phyloP scores from a whole-genome alignment of 2,797 vertebrate genomes.

The Catharus ustulatus region DNA sequence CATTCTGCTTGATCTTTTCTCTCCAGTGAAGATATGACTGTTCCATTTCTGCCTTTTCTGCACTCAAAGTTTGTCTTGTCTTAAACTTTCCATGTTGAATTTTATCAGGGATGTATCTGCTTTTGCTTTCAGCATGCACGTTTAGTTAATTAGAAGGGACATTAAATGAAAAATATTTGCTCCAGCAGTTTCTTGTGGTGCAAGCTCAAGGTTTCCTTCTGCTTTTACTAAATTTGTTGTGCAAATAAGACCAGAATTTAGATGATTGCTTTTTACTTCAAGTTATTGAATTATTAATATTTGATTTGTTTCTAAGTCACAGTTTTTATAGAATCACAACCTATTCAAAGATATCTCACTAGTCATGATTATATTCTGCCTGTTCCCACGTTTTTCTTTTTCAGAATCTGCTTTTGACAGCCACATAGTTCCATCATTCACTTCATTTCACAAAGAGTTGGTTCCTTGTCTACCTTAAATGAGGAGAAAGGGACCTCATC shows the following conservation, averaged over 20 bases:
- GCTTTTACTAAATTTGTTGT: constrained; percentile 5
- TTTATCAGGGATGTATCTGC: background rate
- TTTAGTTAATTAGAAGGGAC: constrained; percentile 21
- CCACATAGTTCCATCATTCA: background rate
- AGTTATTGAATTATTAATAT: background rate
- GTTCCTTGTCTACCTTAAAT: background rate
- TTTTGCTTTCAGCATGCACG: background rate
- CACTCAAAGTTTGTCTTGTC: background rate
- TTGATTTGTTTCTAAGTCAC: constrained; percentile 32
- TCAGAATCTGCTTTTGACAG: background rate
- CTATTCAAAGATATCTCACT: background rate
- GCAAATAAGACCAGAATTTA: background rate
- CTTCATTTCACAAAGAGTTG: background rate
- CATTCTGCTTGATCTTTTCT: background rate
- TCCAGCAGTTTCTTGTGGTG: background rate
- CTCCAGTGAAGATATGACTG: background rate
- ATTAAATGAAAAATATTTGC: constrained; percentile 13
- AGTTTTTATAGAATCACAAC: background rate
- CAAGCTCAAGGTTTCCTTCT: background rate
- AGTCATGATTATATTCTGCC: background rate
- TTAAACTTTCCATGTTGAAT: background rate
- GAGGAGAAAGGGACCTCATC: background rate
- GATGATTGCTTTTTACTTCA: background rate
- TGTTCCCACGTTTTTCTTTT: background rate
- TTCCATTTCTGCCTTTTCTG: background rate